Conservation (phyloP, 1,140 invertebrate species). For the Drosophila sulfurigaster region DNA sequence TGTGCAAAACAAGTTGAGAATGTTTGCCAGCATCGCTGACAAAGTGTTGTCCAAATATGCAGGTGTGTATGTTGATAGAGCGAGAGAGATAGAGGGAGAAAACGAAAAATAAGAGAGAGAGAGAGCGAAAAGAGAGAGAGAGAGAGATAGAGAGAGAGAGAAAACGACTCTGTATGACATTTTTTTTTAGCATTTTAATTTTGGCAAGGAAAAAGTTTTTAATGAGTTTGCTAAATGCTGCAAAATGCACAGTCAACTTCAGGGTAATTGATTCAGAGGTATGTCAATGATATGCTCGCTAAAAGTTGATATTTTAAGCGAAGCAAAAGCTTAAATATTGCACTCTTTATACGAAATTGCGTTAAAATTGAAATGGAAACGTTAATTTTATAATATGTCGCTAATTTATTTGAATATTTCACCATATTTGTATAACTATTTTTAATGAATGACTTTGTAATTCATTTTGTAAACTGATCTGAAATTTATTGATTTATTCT, state of each 20-base stretch:
- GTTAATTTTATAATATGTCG: too few relatives aligned
- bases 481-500: too few relatives aligned
- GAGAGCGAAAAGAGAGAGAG: not conserved
- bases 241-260: constrained; percentile 42
- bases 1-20: constrained; percentile 44
- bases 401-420: too few relatives aligned
- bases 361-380: not conserved
- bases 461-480: too few relatives aligned
- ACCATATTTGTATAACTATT: too few relatives aligned
- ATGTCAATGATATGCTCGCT: constrained; percentile 3
- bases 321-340: constrained; percentile 1
- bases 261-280: constrained; percentile 11
- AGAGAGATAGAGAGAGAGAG: not conserved
- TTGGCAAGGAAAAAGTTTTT: constrained; percentile 66
- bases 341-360: not conserved
- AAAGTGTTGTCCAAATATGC: constrained; percentile 57
- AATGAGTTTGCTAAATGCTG: constrained; percentile 80
- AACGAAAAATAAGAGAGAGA: not conserved
- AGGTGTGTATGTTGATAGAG: constrained; percentile 24
- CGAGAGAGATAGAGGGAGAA: not conserved
- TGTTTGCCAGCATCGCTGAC: constrained; percentile 40
- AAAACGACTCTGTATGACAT: constrained; percentile 6
- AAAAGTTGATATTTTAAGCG: not conserved
- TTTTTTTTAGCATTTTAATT: not conserved
- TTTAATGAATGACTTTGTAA: too few relatives aligned